Percentiles rank a stretch among this genome's conserved stretches.
Evolutionary conservation across 2,113 vertebrate species (phyloP).

Genomic region (Boulengerochromis microlepis): DNA sequence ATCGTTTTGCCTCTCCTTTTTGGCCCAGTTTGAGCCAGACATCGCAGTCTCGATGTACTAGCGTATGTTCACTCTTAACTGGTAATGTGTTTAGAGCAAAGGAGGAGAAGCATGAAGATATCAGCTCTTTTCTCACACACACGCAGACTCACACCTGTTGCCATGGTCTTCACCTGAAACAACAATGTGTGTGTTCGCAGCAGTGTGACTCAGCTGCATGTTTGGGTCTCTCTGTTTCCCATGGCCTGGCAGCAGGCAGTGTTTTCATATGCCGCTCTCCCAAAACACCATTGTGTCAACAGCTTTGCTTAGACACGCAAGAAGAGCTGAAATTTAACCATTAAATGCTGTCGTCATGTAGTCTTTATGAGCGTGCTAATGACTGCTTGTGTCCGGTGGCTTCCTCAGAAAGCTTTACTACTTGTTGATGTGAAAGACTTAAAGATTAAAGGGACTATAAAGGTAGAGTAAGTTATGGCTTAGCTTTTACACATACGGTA

Average conservation of each 20-base stretch:
- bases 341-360: background rate
- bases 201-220: constrained; percentile 25
- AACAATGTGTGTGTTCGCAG: constrained; percentile 29
- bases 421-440: background rate
- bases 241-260: constrained; percentile 49
- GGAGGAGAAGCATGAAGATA: background rate
- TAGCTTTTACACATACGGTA: background rate
- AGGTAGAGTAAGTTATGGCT: background rate
- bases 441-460: background rate
- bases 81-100: background rate
- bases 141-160: constrained; percentile 44
- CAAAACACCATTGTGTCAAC: constrained; percentile 56
- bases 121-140: constrained; percentile 27
- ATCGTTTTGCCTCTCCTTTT: background rate
- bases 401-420: background rate
- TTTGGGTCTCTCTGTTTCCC: constrained; percentile 46
- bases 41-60: background rate
- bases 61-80: background rate
- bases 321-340: background rate
- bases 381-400: background rate
- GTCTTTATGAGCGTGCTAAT: background rate
- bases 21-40: background rate
- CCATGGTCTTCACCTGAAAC: constrained; percentile 52
- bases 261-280: constrained; percentile 44
- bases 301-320: constrained; percentile 44